Evolutionary conservation across 2,113 vertebrate genomes (phyloP), one percentile per base, ranked within the genome.

Genomic region (Uropsilus gracilis): DNA sequence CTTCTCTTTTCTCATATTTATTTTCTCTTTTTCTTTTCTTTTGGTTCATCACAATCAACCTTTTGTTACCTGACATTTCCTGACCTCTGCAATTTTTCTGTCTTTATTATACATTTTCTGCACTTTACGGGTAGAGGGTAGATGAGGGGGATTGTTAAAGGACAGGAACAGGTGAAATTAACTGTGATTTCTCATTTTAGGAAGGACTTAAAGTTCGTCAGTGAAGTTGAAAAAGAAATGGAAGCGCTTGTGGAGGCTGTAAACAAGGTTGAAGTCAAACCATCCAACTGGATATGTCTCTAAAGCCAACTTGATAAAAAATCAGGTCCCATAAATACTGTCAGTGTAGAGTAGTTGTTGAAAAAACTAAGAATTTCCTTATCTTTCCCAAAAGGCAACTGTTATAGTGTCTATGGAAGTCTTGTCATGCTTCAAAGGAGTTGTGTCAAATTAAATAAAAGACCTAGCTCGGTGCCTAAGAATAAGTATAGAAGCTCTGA

Each of bases 121-220:
- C 13, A n/a, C 77, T 76, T 64, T 71, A 71, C 0, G 48, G 66
- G 76, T 61, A 88, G 80, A 77, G 32, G 30, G 9, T 81, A 46
- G 37, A 87, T 68, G 6, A 75, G 83, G 91, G 32, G 57, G 44
- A 26, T 59, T 92, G 55, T 89, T 39, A 30, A 68, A 77, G 93
- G 46, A 77, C n/a, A 72, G 50, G 55, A 78, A 83, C 46, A 64
- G 37, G 53, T 30, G 18, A 82, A 86, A 76, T 81, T 97, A 94
- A 96, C 87, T 85, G 48, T 91, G 30, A 44, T 96, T 95, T 97
- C 95, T 89, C 96, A 55, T 97, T 99, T 86, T 98, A 99, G 99
- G 98, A 99, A 99, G 97, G 99, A 99, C 96, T 97, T 99, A 86
- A 99, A 99, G 94, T 99, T 99, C 98, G 98, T 99, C 95, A 98